Evolutionary conservation across 2,888 invertebrate species (phyloP).

Genomic region (Trissoscelio sp.): DNA sequence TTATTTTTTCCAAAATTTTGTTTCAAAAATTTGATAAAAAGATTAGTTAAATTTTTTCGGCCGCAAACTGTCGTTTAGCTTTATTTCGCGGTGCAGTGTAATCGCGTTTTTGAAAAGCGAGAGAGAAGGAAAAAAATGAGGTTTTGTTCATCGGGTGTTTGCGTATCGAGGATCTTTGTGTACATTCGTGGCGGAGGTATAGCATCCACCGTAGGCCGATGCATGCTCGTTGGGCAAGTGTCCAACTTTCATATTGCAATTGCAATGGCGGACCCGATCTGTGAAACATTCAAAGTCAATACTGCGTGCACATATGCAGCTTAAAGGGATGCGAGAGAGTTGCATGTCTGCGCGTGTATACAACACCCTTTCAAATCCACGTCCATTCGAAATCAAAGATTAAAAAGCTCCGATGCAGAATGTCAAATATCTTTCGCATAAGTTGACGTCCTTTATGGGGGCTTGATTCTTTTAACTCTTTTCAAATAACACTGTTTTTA

Average conservation of each 20-base stretch:
- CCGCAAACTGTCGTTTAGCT: constrained; percentile 23
- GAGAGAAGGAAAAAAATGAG: not conserved
- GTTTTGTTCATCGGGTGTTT: constrained; percentile 56
- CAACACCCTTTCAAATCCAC: constrained; percentile 34
- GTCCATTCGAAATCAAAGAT: constrained; percentile 35
- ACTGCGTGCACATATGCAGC: constrained; percentile 63
- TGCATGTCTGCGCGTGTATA: constrained; percentile 14
- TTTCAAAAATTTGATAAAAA: too few species aligned
- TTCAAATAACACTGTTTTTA: too few species aligned
- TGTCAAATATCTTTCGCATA: constrained; percentile 9
- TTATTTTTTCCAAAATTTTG: too few species aligned
- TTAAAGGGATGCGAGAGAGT: constrained; percentile 44
- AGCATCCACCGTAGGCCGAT: constrained; percentile 38
- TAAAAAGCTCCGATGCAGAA: constrained; percentile 25
- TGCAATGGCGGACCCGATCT: constrained; percentile 60
- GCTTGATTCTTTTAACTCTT: too few species aligned
- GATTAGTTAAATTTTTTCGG: too few species aligned
- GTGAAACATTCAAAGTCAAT: constrained; percentile 67
- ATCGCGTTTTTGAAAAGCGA: constrained; percentile 16
- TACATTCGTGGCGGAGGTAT: constrained; percentile 39
- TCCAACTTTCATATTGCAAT: constrained; percentile 67
- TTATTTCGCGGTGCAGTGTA: constrained; percentile 31
- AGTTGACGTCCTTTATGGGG: not conserved
- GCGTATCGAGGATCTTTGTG: constrained; percentile 55
- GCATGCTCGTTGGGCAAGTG: constrained; percentile 67